Evolutionary conservation across 2,113 vertebrate species (phyloP), one percentile per base, ranked within the genome.

Genomic region (Cyanoderma ruficeps): DNA sequence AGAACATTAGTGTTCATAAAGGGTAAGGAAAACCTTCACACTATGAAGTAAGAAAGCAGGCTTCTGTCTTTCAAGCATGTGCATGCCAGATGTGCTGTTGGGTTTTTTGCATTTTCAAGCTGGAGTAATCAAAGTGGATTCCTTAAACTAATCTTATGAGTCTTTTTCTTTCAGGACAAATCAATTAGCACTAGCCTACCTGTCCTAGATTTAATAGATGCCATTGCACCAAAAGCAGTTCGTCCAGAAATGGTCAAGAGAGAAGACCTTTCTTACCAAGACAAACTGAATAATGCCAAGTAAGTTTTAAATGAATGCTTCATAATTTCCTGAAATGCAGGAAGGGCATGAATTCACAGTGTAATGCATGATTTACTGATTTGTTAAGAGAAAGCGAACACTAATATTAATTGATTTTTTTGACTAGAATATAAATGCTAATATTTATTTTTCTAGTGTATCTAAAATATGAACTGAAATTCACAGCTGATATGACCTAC

Each of bases 161-260:
- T 68, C 20, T 83, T 84, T 53, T 98, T 77, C 69, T 96, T 97
- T 65, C 92, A 99, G 99, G 99, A 99, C 97, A 98, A 97, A 95
- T 98, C 98, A 80, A 99, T 99, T 97, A 99, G 99, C 96, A 99
- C 98, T 75, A 99, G 99, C 93, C 97, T 99, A 92, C 99, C 99
- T 63, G 99, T 99, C 82, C 98, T 99, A 67, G 99, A 99, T 96
- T 98, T 99, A 97, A 99, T 99, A 84, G 99, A 99, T 95, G 98
- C 97, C 87, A 99, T 99, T 80, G 98, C 98, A 94, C 98, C 99
- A 52, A 98, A 98, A 78, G 98, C 98, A 55, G 97, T 99, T 92
- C 98, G 98, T 95, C 97, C 97, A 93, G 98, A 99, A 96, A 98
- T 99, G 98, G 98, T 99, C 94, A 98, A 98, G 96, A 98, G 97